Percentiles rank a stretch among this genome's conserved stretches.
These are phyloP conservation scores for Centrocercus urophasianus DNA, from an alignment of 2,113 vertebrate genomes.

Conservation along the genomic window DNA sequence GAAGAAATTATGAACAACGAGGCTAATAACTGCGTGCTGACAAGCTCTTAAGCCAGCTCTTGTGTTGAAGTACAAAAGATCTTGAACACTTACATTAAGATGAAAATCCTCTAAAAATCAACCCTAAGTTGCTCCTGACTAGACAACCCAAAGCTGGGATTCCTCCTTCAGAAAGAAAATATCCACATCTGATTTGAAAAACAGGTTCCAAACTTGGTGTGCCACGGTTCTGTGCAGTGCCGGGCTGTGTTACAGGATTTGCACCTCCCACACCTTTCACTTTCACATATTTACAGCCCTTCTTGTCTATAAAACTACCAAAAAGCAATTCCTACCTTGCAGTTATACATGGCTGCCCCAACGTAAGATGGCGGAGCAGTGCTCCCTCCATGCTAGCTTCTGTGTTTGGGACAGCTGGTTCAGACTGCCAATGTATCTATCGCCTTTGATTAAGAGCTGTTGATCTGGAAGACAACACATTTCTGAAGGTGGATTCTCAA, in stretches of 20 bases:
- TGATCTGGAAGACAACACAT: not conserved
- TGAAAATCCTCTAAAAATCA: not conserved
- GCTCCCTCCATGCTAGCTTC: not conserved
- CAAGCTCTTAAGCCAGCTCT: not conserved
- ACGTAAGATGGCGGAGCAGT: not conserved
- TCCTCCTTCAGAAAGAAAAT: not conserved
- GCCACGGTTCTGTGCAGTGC: not conserved
- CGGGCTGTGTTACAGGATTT: not conserved
- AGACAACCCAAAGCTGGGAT: not conserved
- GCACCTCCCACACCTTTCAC: not conserved
- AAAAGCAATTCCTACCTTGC: not conserved
- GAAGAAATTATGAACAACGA: not conserved
- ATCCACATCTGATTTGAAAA: fast-evolving
- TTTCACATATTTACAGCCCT: not conserved
- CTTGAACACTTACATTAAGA: not conserved
- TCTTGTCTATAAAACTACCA: not conserved
- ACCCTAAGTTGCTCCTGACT: not conserved
- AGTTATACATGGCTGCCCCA: not conserved
- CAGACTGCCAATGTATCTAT: not conserved
- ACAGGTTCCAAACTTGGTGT: not conserved
- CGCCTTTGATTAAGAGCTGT: not conserved
- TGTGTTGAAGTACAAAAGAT: not conserved
- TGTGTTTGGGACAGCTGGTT: not conserved
- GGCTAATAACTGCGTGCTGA: not conserved
- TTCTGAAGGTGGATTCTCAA: not conserved